Percentiles rank a stretch among this genome's conserved stretches.
Evolutionary conservation across 2,888 invertebrate species (phyloP).

Genomic region (Elegia similella): DNA sequence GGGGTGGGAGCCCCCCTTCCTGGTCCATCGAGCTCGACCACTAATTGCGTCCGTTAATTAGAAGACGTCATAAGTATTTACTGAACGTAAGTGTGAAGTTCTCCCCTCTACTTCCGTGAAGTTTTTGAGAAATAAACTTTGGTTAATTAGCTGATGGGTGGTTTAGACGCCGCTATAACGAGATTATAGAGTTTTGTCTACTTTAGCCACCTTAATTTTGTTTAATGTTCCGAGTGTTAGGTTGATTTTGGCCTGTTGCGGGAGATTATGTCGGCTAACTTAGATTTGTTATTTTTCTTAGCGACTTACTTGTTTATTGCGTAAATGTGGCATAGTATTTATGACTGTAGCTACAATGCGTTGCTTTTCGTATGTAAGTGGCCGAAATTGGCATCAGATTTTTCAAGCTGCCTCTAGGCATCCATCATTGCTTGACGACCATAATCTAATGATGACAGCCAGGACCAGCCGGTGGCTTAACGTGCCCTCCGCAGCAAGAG

Average conservation of each 20-base stretch:
- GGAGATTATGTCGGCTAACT: background rate
- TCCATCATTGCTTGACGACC: no score
- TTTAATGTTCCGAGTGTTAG: constrained; percentile 40
- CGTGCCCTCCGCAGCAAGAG: no score
- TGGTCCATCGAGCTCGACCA: constrained; percentile 71
- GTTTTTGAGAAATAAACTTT: constrained; percentile 79
- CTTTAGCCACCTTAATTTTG: constrained; percentile 74
- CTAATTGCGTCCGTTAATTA: constrained; percentile 83
- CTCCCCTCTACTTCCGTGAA: constrained; percentile 65
- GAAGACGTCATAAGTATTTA: constrained; percentile 82
- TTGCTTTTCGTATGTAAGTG: no score
- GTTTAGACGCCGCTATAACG: constrained; percentile 75
- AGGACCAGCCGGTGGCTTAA: no score
- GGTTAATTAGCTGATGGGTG: constrained; percentile 81
- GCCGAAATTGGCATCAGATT: no score
- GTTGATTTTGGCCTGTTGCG: constrained; percentile 6
- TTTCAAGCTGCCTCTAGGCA: no score
- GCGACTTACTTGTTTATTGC: no score
- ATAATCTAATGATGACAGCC: no score
- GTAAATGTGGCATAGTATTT: no score
- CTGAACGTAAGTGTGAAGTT: constrained; percentile 80
- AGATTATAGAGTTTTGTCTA: constrained; percentile 78
- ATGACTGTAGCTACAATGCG: no score
- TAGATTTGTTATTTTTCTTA: no score
- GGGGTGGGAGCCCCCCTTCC: constrained; percentile 41